Evolutionary conservation across 2,113 vertebrate species (phyloP).

Genomic region (Phoenicopterus ruber): DNA sequence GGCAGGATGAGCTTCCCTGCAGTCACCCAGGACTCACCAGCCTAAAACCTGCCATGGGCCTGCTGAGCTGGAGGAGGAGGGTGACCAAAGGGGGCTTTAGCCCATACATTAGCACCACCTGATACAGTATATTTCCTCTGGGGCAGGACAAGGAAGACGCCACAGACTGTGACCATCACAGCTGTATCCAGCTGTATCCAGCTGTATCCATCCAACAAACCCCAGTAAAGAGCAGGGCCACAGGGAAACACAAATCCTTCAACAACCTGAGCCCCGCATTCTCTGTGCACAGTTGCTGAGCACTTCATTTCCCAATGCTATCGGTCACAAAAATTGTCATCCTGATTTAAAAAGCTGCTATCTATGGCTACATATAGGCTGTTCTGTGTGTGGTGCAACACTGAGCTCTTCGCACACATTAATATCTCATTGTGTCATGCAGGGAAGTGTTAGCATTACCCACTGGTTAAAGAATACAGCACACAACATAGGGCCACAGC

Average conservation of each 20-base stretch:
- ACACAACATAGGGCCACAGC: not conserved
- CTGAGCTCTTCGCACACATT: not conserved
- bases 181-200: constrained; percentile 19
- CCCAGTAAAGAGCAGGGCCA: not conserved
- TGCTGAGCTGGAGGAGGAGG: not conserved
- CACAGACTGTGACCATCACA: not conserved
- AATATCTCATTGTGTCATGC: not conserved
- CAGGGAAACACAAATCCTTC: constrained; percentile 4
- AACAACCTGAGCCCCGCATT: not conserved
- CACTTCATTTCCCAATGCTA: not conserved
- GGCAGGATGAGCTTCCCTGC: not conserved
- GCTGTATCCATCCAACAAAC: not conserved
- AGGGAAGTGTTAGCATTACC: not conserved
- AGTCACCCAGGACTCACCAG: not conserved
- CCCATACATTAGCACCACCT: not conserved
- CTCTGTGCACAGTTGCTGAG: not conserved
- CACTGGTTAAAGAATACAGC: not conserved
- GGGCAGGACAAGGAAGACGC: not conserved
- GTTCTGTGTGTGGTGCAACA: not conserved
- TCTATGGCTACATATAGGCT: not conserved
- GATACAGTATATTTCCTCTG: not conserved
- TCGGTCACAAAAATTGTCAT: not conserved
- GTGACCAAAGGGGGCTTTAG: not conserved
- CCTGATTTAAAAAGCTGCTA: not conserved
- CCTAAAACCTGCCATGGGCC: not conserved